Conservation (phyloP, 2,888 invertebrate species). For the Protonemura montana region DNA sequence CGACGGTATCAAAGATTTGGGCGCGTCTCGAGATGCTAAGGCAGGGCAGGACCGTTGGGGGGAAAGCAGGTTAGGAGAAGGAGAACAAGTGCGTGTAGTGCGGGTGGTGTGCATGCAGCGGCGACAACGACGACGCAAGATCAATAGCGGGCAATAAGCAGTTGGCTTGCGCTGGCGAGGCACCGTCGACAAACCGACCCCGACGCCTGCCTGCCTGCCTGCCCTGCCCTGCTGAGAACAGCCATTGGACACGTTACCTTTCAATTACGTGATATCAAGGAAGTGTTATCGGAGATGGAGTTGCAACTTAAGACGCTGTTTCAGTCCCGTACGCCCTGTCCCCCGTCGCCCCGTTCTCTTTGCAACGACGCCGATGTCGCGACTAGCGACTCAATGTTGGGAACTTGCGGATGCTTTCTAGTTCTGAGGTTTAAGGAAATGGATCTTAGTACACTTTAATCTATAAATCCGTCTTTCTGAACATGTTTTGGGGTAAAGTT, state of each 20-base stretch:
- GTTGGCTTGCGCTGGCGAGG: neutral
- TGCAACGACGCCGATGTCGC: neutral
- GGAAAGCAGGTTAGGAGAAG: neutral
- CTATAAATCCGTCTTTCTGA: constrained; percentile 12
- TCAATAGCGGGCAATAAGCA: neutral
- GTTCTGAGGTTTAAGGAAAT: constrained; percentile 12
- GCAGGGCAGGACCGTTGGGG: neutral
- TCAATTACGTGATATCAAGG: constrained; percentile 14
- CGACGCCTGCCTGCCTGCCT: neutral
- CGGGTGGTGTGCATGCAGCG: neutral
- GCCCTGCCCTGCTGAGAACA: neutral
- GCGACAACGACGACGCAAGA: neutral
- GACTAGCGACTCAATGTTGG: neutral
- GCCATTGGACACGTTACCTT: constrained; percentile 24
- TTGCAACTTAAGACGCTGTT: neutral
- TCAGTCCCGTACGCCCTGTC: neutral
- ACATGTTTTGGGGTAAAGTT: constrained; percentile 7
- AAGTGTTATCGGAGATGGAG: constrained; percentile 7
- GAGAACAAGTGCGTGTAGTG: constrained; percentile 7
- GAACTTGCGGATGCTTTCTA: neutral
- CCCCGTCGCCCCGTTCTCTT: neutral
- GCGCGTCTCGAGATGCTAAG: neutral
- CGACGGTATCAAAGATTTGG: neutral
- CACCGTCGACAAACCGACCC: neutral
- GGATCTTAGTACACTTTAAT: constrained; percentile 12